phyloP scores from a whole-genome alignment of 2,888 invertebrate genomes.

The Heliconius erato region DNA sequence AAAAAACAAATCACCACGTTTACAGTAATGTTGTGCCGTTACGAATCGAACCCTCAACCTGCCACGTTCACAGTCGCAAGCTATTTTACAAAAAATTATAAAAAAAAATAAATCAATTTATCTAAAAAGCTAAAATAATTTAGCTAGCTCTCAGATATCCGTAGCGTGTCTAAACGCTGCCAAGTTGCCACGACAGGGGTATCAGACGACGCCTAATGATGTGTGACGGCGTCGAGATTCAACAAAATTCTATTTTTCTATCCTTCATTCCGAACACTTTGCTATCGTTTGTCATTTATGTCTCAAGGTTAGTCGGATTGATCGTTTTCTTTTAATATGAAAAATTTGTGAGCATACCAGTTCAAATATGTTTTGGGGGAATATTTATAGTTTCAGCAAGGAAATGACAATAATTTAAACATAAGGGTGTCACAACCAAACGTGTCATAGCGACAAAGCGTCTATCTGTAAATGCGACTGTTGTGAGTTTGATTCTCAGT shows the following conservation, averaged over 20 bases:
- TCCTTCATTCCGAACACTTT: constrained; percentile 30
- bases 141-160: constrained; percentile 2
- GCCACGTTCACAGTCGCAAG: not conserved
- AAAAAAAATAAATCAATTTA: no score
- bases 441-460: no score
- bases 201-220: constrained; percentile 28
- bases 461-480: no score
- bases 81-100: no score
- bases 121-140: constrained; percentile 15
- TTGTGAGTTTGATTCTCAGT: no score
- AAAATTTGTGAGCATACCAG: no score
- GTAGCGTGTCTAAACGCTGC: constrained; percentile 18
- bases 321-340: no score
- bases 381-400: no score
- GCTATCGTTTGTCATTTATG: constrained; percentile 18
- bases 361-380: no score
- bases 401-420: no score
- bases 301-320: not conserved
- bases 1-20: not conserved
- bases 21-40: no score
- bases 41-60: not conserved
- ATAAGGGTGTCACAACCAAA: no score
- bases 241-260: constrained; percentile 25
- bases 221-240: constrained; percentile 28
- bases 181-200: constrained; percentile 13